These are phyloP conservation scores for Aleiodes alternator DNA, from an alignment of 2,888 invertebrate genomes.

Conservation along the genomic window DNA sequence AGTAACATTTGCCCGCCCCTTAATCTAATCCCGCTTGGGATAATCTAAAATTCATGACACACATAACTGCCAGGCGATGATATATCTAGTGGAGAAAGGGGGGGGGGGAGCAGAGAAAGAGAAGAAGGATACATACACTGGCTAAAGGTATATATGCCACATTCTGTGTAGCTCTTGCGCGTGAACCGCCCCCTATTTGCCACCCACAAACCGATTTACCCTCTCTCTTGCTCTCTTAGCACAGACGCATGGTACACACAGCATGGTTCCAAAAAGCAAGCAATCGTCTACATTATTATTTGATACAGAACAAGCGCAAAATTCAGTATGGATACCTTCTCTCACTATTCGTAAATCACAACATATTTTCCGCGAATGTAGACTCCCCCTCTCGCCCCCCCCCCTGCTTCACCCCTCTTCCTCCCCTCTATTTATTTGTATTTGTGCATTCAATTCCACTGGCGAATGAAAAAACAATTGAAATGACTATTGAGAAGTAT, in stretches of 20 bases:
- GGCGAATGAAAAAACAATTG: too few species aligned
- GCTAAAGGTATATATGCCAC: too few species aligned
- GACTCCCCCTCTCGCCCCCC: not conserved
- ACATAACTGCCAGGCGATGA: conserved; percentile 75
- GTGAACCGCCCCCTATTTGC: conserved; percentile 25
- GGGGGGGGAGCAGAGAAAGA: not conserved
- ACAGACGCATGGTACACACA: not conserved
- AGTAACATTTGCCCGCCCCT: conserved; percentile 57
- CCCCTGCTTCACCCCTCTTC: too few species aligned
- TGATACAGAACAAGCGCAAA: conserved; percentile 16
- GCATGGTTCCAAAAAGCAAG: conserved; percentile 3
- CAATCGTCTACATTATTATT: conserved; percentile 27
- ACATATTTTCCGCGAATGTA: conserved; percentile 31
- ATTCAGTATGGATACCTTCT: not conserved
- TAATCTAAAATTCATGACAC: conserved; percentile 75
- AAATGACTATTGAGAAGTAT: not conserved
- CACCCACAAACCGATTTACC: not conserved
- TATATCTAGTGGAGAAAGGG: conserved; percentile 68
- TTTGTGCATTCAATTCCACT: conserved; percentile 1
- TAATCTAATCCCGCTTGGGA: conserved; percentile 72
- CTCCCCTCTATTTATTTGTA: not conserved
- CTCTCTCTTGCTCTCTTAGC: not conserved
- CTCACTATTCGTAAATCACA: conserved; percentile 44
- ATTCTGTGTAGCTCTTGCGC: conserved; percentile 5
- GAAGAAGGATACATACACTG: too few species aligned